These are phyloP conservation scores for Molossus molossus DNA, from an alignment of 2,797 vertebrate species.

Conservation along the genomic window DNA sequence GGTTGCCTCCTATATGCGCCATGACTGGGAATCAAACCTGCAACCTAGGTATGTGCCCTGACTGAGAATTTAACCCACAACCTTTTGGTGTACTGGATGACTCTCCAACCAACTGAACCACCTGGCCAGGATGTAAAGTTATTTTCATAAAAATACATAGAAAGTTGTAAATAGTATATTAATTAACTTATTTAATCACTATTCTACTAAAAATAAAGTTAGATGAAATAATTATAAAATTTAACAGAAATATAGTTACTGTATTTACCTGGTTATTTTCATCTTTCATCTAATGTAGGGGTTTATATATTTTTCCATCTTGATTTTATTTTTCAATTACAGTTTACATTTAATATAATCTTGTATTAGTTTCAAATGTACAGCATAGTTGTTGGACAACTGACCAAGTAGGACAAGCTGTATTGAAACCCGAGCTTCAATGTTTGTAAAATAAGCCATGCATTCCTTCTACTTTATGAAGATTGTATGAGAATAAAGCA, in stretches of 20 bases:
- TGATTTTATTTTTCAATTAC: neutral
- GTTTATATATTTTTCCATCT: neutral
- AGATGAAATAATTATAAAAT: slow-evolving; percentile 36
- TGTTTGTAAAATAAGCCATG: slow-evolving; percentile 22
- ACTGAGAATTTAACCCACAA: neutral
- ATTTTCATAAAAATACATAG: slow-evolving; percentile 5
- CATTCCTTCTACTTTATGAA: neutral
- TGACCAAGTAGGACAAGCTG: neutral
- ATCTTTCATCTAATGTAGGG: neutral
- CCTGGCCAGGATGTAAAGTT: neutral
- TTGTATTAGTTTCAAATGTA: neutral
- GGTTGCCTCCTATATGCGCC: neutral
- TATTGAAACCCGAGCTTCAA: neutral
- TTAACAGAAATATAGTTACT: slow-evolving; percentile 3
- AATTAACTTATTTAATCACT: neutral
- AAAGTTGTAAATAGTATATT: neutral
- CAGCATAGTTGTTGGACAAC: neutral
- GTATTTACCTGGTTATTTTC: neutral
- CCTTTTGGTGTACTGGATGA: neutral
- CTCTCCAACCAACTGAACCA: neutral
- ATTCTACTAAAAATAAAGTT: slow-evolving; percentile 23
- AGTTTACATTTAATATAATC: neutral
- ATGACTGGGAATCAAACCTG: neutral
- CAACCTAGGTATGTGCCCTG: neutral
- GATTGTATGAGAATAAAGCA: slow-evolving; percentile 2